Base-by-base conservation (phyloP, 1,140 invertebrate species). In the Penaeus vannamei region DNA sequence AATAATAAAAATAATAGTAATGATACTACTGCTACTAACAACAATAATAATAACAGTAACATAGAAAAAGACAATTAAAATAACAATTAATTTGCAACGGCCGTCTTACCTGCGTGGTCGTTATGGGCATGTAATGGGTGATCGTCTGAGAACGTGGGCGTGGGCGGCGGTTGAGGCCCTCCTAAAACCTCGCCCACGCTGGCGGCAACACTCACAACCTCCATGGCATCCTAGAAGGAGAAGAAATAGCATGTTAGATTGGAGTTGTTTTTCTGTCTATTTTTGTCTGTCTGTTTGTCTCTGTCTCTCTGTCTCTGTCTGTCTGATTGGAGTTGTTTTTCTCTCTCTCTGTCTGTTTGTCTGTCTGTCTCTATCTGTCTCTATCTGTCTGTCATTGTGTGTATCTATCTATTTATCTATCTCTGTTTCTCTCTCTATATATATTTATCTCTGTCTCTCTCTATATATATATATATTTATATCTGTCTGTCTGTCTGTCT, bases 171-270 rank as follows among this genome's bases (percentile, higher is more conserved):
- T n/a, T 84, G 87, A 17, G 87, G 80, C 22, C 81, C 81, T 17
- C 87, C 87, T 14, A 87, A 62, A n/a, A 87, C 86, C 64, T 87
- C 86, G 3, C 81, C 87, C 69, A 89, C 87, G 59, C 29, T 84
- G 62, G 87, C 87, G 17, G 87, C 66, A 77, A 89, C 87, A 62
- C 87, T 84, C 87, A 89, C 87, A 8, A 89, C 81, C 87, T 89
- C 87, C 87, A 89, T 89, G 23, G 64, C 87, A 89, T 89, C 82
- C 87, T 89, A 80, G 1, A 19, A 82, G 23, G 36, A n/a, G 59
- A 14, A 81, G 29, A 85, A 53, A n/a, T 12, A n/a, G 26, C 82
- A 61, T 17, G 22, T 62, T 61, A 62, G 36, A 59, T 64, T 3
- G 23, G 36, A 42, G 8, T 2, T 84, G 23, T 42, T 2, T 32